These are phyloP conservation scores for Oncopodura yosiiana DNA, from an alignment of 1,140 invertebrate species.

Conservation along the genomic window DNA sequence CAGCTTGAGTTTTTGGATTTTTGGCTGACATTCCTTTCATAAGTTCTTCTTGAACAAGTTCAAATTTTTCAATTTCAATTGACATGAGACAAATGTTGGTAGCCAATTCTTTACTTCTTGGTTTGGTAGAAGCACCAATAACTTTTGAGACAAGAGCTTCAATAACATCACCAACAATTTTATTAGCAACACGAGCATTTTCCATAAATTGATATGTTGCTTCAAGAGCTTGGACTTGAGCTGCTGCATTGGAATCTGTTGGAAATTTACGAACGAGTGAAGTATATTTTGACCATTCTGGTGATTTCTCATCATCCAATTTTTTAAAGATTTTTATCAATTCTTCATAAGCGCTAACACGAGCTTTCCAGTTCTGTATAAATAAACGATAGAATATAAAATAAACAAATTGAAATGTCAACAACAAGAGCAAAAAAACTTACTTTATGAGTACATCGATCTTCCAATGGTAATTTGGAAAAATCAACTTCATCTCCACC, in stretches of 20 bases:
- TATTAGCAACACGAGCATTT: conserved; percentile 73
- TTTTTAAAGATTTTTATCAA: conserved; percentile 75
- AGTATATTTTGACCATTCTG: conserved; percentile 84
- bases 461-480: conserved; percentile 80
- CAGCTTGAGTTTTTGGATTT: conserved; percentile 87
- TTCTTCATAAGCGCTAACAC: conserved; percentile 87
- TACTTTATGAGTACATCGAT: conserved; percentile 81
- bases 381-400: conserved; percentile 11
- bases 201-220: conserved; percentile 80
- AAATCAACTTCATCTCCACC: conserved; percentile 81
- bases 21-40: conserved; percentile 89
- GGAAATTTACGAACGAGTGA: conserved; percentile 94
- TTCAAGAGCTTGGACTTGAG: conserved; percentile 92
- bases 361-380: conserved; percentile 75
- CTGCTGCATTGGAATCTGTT: conserved; percentile 82
- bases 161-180: conserved; percentile 81
- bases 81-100: conserved; percentile 84
- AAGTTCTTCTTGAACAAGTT: conserved; percentile 79
- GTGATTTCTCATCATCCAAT: conserved; percentile 81
- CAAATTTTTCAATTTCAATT: conserved; percentile 91
- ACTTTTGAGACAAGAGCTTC: conserved; percentile 82
- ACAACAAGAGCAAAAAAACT: conserved; percentile 14
- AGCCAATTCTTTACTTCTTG: conserved; percentile 83
- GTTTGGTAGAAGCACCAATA: conserved; percentile 69
- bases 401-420: conserved; percentile 3